phyloP scores from a whole-genome alignment of 2,113 vertebrate genomes.

The Piprites chloris region DNA sequence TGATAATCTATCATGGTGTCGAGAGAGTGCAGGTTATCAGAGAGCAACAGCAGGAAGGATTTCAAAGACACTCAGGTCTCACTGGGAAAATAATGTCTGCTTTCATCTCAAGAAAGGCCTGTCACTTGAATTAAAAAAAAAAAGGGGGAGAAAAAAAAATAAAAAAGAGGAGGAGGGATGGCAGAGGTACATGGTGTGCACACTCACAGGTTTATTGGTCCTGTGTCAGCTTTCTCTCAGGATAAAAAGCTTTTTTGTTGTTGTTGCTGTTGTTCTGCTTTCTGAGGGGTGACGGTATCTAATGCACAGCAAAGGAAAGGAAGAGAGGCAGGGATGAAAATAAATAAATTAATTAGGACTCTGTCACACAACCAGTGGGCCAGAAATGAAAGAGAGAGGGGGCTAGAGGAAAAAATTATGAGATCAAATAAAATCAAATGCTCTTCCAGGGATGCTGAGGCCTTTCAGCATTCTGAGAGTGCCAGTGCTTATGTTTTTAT shows the following conservation, averaged over 20 bases:
- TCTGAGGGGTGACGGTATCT: slow-evolving; percentile 13
- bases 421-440: not conserved
- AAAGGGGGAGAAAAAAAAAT: not conserved
- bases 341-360: not conserved
- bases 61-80: slow-evolving; percentile 74
- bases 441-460: not conserved
- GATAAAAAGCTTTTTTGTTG: not conserved
- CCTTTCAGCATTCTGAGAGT: not conserved
- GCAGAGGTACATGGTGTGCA: not conserved
- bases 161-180: not conserved
- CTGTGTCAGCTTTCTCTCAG: slow-evolving; percentile 47
- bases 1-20: slow-evolving; percentile 90
- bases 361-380: not conserved
- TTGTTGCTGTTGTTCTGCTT: not conserved
- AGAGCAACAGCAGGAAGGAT: slow-evolving; percentile 76
- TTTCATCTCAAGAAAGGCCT: slow-evolving; percentile 70
- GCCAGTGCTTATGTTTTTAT: not conserved
- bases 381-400: not conserved
- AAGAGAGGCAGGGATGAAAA: not conserved
- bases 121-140: slow-evolving; percentile 44
- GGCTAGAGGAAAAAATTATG: not conserved
- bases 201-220: slow-evolving; percentile 28
- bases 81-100: slow-evolving; percentile 68
- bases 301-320: not conserved
- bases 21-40: slow-evolving; percentile 80